Evolutionary conservation across 2,797 vertebrate species (phyloP).

Genomic region (Remorina albescens): DNA sequence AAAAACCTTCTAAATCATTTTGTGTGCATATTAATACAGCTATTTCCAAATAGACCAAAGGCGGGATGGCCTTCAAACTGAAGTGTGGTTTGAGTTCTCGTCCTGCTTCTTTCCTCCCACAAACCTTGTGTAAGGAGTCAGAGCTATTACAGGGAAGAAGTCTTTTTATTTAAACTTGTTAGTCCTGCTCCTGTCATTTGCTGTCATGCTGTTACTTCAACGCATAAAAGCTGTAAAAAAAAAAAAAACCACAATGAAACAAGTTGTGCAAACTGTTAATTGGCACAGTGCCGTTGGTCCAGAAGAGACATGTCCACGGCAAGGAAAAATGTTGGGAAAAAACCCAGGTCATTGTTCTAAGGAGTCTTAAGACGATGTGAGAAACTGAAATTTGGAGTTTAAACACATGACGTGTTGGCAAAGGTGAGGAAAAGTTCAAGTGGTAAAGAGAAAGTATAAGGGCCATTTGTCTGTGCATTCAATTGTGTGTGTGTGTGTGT

Average conservation of each 20-base stretch:
- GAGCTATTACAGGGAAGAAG: neutral
- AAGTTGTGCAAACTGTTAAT: neutral
- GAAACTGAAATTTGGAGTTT: neutral
- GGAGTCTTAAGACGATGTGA: neutral
- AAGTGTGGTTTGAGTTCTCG: slow-evolving; percentile 1
- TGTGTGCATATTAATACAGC: neutral
- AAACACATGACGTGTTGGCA: neutral
- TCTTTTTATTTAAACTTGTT: slow-evolving; percentile 28
- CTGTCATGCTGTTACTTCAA: neutral
- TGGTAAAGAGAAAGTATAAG: neutral
- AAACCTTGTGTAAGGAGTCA: neutral
- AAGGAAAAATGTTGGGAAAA: neutral
- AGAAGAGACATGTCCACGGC: neutral
- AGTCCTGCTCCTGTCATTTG: slow-evolving; percentile 25
- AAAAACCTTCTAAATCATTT: no score
- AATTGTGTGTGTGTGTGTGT: neutral
- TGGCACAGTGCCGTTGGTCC: neutral
- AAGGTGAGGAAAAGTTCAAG: slow-evolving; percentile 3
- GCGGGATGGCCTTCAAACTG: neutral
- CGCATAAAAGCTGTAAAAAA: slow-evolving; percentile 3
- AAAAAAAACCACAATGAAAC: neutral
- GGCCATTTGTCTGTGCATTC: slow-evolving; percentile 15
- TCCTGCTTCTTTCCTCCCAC: neutral
- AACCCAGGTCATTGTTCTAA: no score
- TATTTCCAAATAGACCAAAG: neutral